These are phyloP conservation scores for Microcebus jonahi DNA, from an alignment of 2,113 vertebrate genomes.

Conservation along the genomic window DNA sequence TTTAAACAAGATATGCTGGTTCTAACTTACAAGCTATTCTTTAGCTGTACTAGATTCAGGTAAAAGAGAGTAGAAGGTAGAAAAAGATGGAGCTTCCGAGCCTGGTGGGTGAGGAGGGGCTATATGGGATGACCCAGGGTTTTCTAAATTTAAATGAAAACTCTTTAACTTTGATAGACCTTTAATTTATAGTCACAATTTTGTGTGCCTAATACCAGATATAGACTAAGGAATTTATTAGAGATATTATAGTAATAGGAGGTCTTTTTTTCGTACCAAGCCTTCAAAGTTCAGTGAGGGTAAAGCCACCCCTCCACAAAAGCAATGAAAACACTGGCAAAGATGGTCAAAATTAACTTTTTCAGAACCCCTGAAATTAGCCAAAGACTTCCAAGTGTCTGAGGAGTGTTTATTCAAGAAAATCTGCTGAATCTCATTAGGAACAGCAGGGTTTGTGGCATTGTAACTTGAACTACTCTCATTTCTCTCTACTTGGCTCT, in stretches of 20 bases:
- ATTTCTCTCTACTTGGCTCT: conserved; percentile 38
- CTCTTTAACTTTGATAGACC: background rate
- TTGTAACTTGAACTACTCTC: conserved; percentile 45
- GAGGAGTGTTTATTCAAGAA: conserved; percentile 56
- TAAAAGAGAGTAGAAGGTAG: background rate
- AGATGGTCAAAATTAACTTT: conserved; percentile 45
- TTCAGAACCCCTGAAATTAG: conserved; percentile 54
- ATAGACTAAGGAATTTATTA: conserved; percentile 7
- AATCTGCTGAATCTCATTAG: conserved; percentile 60
- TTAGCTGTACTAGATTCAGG: background rate
- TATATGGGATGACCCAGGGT: background rate
- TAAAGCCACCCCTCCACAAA: conserved; percentile 24
- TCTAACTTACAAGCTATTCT: background rate
- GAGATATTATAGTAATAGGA: background rate
- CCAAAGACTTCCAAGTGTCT: conserved; percentile 34
- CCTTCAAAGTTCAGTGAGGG: background rate
- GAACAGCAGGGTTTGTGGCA: conserved; percentile 47
- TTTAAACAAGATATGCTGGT: background rate
- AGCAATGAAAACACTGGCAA: conserved; percentile 38
- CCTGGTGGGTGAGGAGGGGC: background rate
- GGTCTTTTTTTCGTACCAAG: background rate
- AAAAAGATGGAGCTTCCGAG: background rate
- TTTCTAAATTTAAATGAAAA: conserved; percentile 37
- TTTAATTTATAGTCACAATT: conserved; percentile 22
- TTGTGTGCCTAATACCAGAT: background rate